Base-by-base conservation (phyloP, 2,113 vertebrate genomes). In the Laticauda colubrina region DNA sequence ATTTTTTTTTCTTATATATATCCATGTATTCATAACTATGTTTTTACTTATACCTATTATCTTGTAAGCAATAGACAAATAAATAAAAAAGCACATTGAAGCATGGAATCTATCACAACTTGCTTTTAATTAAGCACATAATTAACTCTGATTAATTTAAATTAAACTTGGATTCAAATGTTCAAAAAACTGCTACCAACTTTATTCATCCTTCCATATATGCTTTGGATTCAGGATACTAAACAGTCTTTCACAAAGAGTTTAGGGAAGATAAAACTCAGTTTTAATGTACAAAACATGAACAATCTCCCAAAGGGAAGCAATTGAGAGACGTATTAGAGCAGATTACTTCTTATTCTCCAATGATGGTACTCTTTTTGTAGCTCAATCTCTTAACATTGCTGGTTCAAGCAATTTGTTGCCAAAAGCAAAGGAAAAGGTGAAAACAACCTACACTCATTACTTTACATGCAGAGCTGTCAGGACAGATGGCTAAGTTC, bases 261-360 rank as follows among this genome's bases (percentile, higher is more conserved):
- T 90, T 90, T 64, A n/a, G 59, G 21, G 26, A 69, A 69, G 43
- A 69, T 26, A 29, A 34, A 29, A 21, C 15, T 3, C 6, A 45
- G 23, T 29, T 89, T 23, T 21, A 51, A 29, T n/a, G 59, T 0
- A 45, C 61, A 4, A 69, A 53, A 59, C 4, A 0, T 18, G 3
- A n/a, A 48, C 12, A 2, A 53, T 29, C 39, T 90, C 59, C 59
- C 14, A n/a, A 43, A 53, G 43, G 59, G 24, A 26, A 89, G 39
- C 15, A 61, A 26, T 69, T 51, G 15, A 23, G 29, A 53, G 39
- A 21, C 3, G 2, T n/a, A 51, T 54, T 14, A 20, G 26, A 75
- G 61, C 29, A 53, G 90, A 34, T 92, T 94, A 90, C 53, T 69
- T 93, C 45, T 2, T 21, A 29, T 20, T 92, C 21, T 59, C 75